Evolutionary conservation across 1,140 invertebrate species (phyloP), one percentile per base, ranked within the genome.

Genomic region (Chrysopa pallens): DNA sequence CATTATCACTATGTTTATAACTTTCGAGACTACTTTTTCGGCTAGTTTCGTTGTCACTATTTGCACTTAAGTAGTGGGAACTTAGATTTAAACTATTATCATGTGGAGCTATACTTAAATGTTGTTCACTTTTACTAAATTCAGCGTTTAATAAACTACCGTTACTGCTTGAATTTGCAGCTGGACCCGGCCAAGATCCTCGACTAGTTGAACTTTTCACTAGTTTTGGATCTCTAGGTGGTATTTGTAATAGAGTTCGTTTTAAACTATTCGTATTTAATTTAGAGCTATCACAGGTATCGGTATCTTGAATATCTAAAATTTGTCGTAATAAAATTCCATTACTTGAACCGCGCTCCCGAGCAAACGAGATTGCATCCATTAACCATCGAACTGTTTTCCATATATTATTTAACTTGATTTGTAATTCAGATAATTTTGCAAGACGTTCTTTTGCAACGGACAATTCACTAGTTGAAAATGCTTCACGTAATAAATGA

Each of bases 311-410:
- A 33, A 69, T 56, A 39, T 44, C 39, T 11, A 49, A 29, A n/a
- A 45, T 15, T 42, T 43, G 35, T 36, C 42, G 29, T 51, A 61
- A 52, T 36, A 48, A 53, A 12, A 65, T 55, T 11, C 56, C 57
- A 17, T 52, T 52, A 40, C 52, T 52, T 42, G 62, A 52, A 43
- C 62, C 64, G 15, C 68, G 81, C 55, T 94, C 91, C 42, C 91
- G 67, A 1, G 91, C 89, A 56, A 89, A 91, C 1, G 84, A 80
- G 33, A 96, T 85, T 3, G 93, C 78, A 52, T 96, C 90, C 72
- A 93, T 87, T 1, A 96, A 71, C 93, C 93, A 98, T 9, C 94
- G 73, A 4, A 86, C 80, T 15, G 79, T 78, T 56, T 92, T 91
- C 93, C 93, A 97, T 1, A 87, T 76, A 0, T 69, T 57, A 49